Conservation (phyloP, 2,113 vertebrate species). For the Siphamia tubifer region DNA sequence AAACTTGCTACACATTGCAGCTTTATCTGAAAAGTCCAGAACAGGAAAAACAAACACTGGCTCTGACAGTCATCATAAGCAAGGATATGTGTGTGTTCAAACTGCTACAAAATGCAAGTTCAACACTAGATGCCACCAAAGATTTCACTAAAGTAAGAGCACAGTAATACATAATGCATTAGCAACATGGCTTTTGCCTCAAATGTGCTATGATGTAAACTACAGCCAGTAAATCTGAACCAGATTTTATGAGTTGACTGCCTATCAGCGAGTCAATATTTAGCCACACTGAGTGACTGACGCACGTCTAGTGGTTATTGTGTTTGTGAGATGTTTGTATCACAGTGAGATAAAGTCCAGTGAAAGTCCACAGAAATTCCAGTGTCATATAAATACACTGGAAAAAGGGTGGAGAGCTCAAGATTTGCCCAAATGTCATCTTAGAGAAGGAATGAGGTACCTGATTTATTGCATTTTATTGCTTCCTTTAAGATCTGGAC, state of each 20-base stretch:
- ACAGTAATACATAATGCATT: neutral
- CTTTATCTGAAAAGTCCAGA: no score
- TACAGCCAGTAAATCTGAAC: neutral
- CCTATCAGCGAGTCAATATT: slow-evolving; percentile 58
- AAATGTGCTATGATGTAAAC: neutral
- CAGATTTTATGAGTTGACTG: slow-evolving; percentile 32
- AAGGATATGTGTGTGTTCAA: no score
- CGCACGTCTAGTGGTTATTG: neutral
- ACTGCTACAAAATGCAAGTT: neutral
- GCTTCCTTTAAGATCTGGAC: slow-evolving; percentile 38
- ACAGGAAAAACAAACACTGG: no score
- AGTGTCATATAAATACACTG: neutral
- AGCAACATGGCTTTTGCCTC: neutral
- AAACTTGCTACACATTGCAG: no score
- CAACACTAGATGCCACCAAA: no score
- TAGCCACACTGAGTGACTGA: neutral
- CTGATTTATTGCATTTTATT: slow-evolving; percentile 40
- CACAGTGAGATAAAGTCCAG: slow-evolving; percentile 19
- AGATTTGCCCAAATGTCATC: slow-evolving; percentile 11
- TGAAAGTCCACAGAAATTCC: neutral
- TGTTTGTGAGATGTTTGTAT: slow-evolving; percentile 1
- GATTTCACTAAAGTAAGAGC: no score
- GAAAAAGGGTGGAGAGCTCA: neutral
- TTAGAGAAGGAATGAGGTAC: neutral
- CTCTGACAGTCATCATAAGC: no score